These are phyloP conservation scores for Loripinus fragilis DNA, from an alignment of 2,888 invertebrate genomes.

Conservation along the genomic window DNA sequence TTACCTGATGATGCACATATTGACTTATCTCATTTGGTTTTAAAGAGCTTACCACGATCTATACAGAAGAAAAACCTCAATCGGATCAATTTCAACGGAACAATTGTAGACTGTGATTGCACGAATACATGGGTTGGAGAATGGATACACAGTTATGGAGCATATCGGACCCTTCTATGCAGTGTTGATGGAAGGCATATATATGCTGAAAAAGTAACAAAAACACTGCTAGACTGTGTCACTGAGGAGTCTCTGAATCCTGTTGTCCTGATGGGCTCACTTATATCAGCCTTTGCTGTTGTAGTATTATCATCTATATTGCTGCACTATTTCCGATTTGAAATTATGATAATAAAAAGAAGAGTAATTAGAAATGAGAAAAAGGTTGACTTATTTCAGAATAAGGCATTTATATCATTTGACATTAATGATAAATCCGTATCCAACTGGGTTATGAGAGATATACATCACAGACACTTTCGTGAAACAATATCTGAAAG, in stretches of 20 bases:
- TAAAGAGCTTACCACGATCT: neutral
- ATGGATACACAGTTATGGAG: neutral
- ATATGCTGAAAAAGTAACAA: neutral
- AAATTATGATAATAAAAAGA: neutral
- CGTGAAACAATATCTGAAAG: neutral
- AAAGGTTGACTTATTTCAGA: neutral
- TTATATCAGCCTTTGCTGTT: neutral
- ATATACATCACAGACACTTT: neutral
- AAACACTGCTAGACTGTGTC: neutral
- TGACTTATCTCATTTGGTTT: neutral
- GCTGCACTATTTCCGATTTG: neutral
- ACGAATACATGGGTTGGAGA: neutral
- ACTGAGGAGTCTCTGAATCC: neutral
- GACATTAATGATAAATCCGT: neutral
- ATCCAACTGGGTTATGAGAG: neutral
- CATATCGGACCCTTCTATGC: neutral
- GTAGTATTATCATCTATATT: neutral
- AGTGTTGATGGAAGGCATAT: neutral
- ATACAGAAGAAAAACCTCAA: neutral
- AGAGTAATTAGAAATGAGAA: neutral
- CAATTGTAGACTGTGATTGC: neutral
- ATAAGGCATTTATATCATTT: neutral
- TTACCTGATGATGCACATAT: neutral
- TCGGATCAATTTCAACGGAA: neutral
- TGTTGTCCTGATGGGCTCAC: neutral